Conservation (phyloP, 2,113 vertebrate species). For the Neolamprologus modestus region DNA sequence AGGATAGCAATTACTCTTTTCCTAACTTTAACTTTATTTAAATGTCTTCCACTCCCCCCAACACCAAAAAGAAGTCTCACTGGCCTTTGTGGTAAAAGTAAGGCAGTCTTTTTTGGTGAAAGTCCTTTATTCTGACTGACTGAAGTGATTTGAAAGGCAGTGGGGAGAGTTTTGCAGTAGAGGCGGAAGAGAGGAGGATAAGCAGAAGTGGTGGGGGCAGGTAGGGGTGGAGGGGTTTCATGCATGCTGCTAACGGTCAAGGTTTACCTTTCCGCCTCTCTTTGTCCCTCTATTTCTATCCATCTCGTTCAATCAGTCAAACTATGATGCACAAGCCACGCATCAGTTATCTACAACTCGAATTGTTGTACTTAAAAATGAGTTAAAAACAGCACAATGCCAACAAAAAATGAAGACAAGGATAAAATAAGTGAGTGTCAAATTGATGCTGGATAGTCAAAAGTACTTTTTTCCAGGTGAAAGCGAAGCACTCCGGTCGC, state of each 20-base stretch:
- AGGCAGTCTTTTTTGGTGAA: slow-evolving; percentile 12
- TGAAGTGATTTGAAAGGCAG: slow-evolving; percentile 51
- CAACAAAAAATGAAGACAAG: background rate
- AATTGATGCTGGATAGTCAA: background rate
- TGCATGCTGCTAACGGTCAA: slow-evolving; percentile 3
- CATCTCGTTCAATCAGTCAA: background rate
- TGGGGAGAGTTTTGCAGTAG: background rate
- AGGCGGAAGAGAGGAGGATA: background rate
- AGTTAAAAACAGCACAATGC: background rate
- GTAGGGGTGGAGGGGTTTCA: slow-evolving; percentile 1
- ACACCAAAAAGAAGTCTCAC: background rate
- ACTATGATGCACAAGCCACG: background rate
- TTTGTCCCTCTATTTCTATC: background rate
- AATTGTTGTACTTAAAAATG: background rate
- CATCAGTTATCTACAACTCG: background rate
- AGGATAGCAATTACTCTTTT: background rate
- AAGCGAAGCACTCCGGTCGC: background rate
- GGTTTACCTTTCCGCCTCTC: background rate
- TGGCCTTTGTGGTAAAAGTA: slow-evolving; percentile 29
- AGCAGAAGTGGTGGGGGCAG: background rate
- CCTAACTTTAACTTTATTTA: background rate
- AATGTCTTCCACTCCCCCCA: background rate
- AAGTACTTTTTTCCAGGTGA: background rate
- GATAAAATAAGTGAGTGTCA: background rate
- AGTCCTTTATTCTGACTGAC: slow-evolving; percentile 36